Conservation (phyloP, 2,113 vertebrate species). For the Caracal caracal region DNA sequence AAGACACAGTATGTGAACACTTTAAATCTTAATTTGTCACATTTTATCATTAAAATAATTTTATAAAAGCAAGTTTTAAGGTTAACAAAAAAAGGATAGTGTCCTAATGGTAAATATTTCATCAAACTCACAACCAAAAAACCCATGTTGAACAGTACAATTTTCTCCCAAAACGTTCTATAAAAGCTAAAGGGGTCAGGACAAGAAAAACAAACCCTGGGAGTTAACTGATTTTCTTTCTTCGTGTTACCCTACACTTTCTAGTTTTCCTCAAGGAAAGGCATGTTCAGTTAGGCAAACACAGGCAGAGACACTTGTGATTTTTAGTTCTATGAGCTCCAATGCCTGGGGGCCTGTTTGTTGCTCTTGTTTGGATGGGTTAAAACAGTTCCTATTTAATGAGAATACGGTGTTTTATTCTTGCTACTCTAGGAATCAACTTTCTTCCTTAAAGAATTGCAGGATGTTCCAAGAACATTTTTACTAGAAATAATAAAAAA, state of each 20-base stretch:
- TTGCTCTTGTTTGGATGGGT: too few species aligned
- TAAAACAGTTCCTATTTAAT: accelerated
- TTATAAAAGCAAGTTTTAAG: conserved; percentile 29
- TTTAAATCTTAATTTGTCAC: background rate
- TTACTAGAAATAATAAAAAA: background rate
- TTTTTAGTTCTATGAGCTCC: background rate
- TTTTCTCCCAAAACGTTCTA: background rate
- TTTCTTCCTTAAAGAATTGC: background rate
- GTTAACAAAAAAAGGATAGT: background rate
- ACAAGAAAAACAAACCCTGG: background rate
- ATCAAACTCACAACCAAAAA: background rate
- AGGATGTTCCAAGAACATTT: background rate
- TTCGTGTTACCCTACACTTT: background rate
- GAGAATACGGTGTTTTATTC: background rate
- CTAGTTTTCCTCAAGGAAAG: background rate
- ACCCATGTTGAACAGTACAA: background rate
- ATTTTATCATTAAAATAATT: background rate
- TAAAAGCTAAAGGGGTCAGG: background rate
- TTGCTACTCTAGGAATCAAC: background rate
- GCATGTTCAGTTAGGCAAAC: background rate
- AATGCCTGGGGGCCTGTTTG: background rate
- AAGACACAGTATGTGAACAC: conserved; percentile 7
- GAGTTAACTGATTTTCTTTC: background rate
- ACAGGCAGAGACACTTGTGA: accelerated
- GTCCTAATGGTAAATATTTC: background rate